These are phyloP conservation scores for Microdon myrmicae DNA, from an alignment of 2,888 invertebrate genomes.

Conservation along the genomic window DNA sequence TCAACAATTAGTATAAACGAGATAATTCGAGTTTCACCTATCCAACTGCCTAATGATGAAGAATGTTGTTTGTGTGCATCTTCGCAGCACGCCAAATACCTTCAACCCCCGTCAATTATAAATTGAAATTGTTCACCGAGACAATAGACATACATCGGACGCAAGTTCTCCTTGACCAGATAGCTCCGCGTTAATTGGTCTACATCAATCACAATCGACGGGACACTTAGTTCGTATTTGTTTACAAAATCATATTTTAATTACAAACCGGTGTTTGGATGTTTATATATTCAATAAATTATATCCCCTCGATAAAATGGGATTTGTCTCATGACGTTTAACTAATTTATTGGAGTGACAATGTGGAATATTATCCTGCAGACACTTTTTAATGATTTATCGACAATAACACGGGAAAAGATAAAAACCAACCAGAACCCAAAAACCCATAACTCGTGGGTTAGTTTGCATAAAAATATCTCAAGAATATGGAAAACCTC, in stretches of 20 bases:
- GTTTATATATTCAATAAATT: conserved; percentile 32
- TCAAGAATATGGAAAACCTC: no score
- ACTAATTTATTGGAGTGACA: conserved; percentile 41
- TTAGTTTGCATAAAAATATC: conserved; percentile 23
- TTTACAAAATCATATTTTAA: conserved; percentile 40
- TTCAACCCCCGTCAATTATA: conserved; percentile 6
- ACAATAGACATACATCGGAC: neutral
- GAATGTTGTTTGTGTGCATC: conserved; percentile 7
- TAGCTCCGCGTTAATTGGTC: conserved; percentile 38
- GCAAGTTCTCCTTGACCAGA: conserved; percentile 13
- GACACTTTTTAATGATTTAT: conserved; percentile 33
- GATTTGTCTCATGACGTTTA: conserved; percentile 25
- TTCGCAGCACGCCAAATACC: conserved; percentile 28
- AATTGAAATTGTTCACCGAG: conserved; percentile 17
- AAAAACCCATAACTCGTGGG: no score
- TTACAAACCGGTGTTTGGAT: conserved; percentile 17
- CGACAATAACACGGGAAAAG: conserved; percentile 1
- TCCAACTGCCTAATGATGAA: conserved; percentile 25
- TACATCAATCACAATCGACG: conserved; percentile 39
- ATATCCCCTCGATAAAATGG: conserved; percentile 1
- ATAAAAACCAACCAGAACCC: no score
- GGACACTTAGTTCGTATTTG: conserved; percentile 24
- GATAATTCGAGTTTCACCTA: neutral
- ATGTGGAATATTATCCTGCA: conserved; percentile 16
- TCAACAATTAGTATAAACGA: conserved; percentile 8